These are phyloP conservation scores for Ochotona curzoniae DNA, from an alignment of 2,113 vertebrate genomes.

Conservation along the genomic window DNA sequence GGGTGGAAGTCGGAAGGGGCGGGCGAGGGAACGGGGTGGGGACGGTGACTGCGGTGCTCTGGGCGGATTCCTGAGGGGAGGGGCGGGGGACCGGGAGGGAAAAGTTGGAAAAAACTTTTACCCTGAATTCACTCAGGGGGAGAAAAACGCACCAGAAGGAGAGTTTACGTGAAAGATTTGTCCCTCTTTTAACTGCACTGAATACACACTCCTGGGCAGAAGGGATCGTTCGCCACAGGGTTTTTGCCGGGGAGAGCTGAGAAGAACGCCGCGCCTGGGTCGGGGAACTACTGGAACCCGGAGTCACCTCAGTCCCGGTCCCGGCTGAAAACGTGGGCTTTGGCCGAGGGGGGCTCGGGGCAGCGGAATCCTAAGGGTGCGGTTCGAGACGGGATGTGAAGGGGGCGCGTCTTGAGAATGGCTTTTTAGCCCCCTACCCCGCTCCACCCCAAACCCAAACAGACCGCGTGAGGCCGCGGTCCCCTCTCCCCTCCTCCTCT, in stretches of 20 bases:
- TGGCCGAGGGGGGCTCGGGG: neutral
- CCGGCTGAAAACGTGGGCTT: neutral
- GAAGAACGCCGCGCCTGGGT: neutral
- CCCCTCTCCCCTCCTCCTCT: neutral
- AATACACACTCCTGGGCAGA: neutral
- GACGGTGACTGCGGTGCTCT: conserved; percentile 25
- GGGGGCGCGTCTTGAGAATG: neutral
- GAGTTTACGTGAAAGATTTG: conserved; percentile 54
- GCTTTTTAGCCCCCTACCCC: neutral
- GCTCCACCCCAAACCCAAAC: neutral
- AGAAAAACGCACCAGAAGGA: conserved; percentile 53
- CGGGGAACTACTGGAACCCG: neutral
- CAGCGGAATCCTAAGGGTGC: neutral
- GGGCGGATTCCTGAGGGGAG: conserved; percentile 78
- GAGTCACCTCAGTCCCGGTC: conserved; percentile 10
- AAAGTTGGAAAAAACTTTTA: conserved; percentile 80
- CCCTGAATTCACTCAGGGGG: conserved; percentile 27
- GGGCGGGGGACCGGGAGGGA: conserved; percentile 55
- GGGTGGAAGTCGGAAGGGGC: conserved; percentile 67
- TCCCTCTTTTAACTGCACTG: conserved; percentile 49
- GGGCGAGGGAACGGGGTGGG: neutral
- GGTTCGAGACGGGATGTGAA: neutral
- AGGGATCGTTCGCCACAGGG: neutral
- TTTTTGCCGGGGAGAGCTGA: neutral
- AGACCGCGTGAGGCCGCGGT: conserved; percentile 43